phyloP scores from a whole-genome alignment of 2,888 invertebrate species.

The Drosophila atripex region DNA sequence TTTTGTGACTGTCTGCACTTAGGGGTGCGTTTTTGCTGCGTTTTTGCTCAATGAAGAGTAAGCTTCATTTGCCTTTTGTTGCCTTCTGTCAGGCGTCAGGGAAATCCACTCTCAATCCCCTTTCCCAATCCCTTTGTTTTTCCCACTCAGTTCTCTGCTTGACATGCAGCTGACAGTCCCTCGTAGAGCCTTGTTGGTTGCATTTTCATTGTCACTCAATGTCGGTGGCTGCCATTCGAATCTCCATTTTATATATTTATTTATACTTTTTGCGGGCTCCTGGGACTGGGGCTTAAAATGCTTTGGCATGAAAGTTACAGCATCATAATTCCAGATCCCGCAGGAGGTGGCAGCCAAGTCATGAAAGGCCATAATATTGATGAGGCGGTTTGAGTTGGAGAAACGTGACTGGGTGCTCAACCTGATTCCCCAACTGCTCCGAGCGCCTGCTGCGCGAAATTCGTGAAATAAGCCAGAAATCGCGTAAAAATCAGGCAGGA shows the following conservation, averaged over 20 bases:
- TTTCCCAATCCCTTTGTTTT: conserved; percentile 32
- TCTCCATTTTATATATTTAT: conserved; percentile 35
- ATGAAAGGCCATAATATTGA: conserved; percentile 64
- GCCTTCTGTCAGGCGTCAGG: conserved; percentile 41
- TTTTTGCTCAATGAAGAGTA: conserved; percentile 20
- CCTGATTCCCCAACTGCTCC: conserved; percentile 14
- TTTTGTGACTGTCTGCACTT: conserved; percentile 44
- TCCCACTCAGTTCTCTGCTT: conserved; percentile 36
- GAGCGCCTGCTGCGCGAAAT: conserved; percentile 38
- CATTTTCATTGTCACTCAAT: conserved; percentile 57
- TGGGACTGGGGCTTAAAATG: conserved; percentile 12
- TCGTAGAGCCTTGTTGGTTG: conserved; percentile 32
- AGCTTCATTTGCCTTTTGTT: conserved; percentile 48
- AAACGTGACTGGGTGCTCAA: conserved; percentile 54
- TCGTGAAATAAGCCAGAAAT: conserved; percentile 73
- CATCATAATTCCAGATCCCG: conserved; percentile 56
- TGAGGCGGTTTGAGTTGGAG: conserved; percentile 34
- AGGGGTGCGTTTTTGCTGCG: conserved; percentile 29
- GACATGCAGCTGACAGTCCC: conserved; percentile 68
- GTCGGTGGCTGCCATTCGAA: conserved; percentile 43
- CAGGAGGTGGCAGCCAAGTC: conserved; percentile 24
- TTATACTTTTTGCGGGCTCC: conserved; percentile 5
- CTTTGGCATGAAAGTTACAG: conserved; percentile 50
- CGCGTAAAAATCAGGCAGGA: conserved; percentile 70
- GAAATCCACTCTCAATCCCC: conserved; percentile 48